Percentiles rank a stretch among this genome's conserved stretches.
Evolutionary conservation across 2,113 vertebrate species (phyloP).

Genomic region (Gallinago media): DNA sequence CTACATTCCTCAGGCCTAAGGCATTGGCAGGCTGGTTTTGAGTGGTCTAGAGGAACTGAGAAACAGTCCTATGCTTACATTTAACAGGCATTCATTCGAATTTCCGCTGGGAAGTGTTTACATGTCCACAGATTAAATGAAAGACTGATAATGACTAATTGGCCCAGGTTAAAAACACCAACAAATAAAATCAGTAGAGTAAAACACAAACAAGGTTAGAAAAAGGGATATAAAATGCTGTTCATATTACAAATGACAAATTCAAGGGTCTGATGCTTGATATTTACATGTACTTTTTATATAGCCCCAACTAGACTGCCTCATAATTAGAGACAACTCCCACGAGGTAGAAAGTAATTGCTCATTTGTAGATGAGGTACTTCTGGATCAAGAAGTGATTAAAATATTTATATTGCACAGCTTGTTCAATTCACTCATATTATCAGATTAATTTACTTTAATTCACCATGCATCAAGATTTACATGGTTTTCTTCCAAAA

Average conservation of each 20-base stretch:
- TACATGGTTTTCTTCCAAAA: slow-evolving; percentile 61
- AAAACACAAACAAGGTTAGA: neutral
- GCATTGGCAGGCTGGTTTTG: neutral
- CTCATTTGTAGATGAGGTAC: slow-evolving; percentile 89
- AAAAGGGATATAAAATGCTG: neutral
- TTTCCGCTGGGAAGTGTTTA: neutral
- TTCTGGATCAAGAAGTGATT: slow-evolving; percentile 88
- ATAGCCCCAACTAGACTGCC: slow-evolving; percentile 62
- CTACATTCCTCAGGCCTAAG: neutral
- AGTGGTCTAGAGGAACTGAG: neutral
- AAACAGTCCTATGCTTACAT: neutral
- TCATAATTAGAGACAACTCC: slow-evolving; percentile 83
- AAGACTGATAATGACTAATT: neutral
- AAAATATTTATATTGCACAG: slow-evolving; percentile 91
- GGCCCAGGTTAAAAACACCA: neutral
- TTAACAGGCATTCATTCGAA: neutral
- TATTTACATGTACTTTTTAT: slow-evolving; percentile 78
- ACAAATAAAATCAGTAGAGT: neutral
- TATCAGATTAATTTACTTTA: slow-evolving; percentile 84
- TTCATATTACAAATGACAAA: slow-evolving; percentile 55
- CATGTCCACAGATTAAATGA: neutral
- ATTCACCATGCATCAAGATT: slow-evolving; percentile 78
- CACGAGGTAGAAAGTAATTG: slow-evolving; percentile 87
- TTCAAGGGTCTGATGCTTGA: slow-evolving; percentile 64
- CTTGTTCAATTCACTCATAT: slow-evolving; percentile 82